Evolutionary conservation across 2,888 invertebrate species (phyloP), one percentile per base, ranked within the genome.

Genomic region (Hirtodrosophila alboralis): DNA sequence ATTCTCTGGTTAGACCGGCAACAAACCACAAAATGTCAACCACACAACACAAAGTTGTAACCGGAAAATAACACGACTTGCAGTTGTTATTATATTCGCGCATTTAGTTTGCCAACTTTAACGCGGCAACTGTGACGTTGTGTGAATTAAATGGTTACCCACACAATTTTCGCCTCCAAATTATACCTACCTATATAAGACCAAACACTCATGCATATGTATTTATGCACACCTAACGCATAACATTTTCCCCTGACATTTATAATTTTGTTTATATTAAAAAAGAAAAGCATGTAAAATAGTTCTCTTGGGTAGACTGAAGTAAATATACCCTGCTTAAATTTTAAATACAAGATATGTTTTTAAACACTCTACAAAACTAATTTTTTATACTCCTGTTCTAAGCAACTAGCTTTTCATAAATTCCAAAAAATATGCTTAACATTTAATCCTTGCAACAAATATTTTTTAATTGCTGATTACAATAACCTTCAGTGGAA

Each of bases 31-130:
- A 53, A 66, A 67, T 73, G 53, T 67, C 54, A 63, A 31, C 57
- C 69, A 10, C 44, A 45, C n/a, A 5, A 14, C 21, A 23, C 18
- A 54, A 73, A 63, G 54, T 68, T 49, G 38, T 43, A 52, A 21
- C 63, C 69, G 72, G 74, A 63, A 73, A 71, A 62, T 52, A 51
- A 68, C 63, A 57, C 45, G 58, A 63, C 56, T 56, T 63, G 47
- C 62, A 49, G 45, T 61, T 72, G 69, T 73, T 74, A 63, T 73
- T 68, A 68, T 59, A 52, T 53, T 62, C 62, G 36, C 62, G 36
- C 63, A 59, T 62, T 72, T 61, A 21, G 38, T 31, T 18, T 40
- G 30, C 60, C 48, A 72, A 73, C 53, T 62, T 67, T 37, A 28
- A 18, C 53, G 40, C 59, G 60, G 61, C 56, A 61, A 56, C 45